Evolutionary conservation across 2,888 invertebrate genomes (phyloP), one percentile per base, ranked within the genome.

Genomic region (Drosophila lacicola): DNA sequence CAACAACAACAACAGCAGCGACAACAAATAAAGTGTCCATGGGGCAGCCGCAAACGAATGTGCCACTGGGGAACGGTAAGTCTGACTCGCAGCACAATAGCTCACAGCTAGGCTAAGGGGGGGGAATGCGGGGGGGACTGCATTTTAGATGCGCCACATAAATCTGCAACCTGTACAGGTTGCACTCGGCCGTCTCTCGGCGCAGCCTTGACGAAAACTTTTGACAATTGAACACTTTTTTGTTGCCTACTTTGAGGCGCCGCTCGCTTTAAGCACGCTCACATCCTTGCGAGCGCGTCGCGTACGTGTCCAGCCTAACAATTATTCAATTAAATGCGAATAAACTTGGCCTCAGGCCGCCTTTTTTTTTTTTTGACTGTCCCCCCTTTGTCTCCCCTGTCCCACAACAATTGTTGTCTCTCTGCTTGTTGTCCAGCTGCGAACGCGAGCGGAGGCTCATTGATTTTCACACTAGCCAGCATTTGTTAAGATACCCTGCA

Each of bases 61-160:
- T 90, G 89, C 92, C 92, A 82, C 92, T 91, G 80, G 92, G 92
- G 92, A 92, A 81, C 88, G 92, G 92, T 92, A 91, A 92, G 92
- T 92, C 89, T 82, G 74, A 76, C 36, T 25, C 29, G 13, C 13
- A 68, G 63, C 70, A 74, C 70, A 74, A 73, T 53, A 83, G 76
- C 66, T 49, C 34, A 60, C 36, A 36, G 10, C 1, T 13, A 4
- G 36, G 4, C 8, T 6, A 8, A 9, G 3, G 41, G 6, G 41
- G 6, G 37, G 2, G 51, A 1, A 0, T 4, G 4, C 1, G 1
- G 4, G 8, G 33, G 4, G 36, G n/a, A 2, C 67, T 70, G 68
- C 64, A 81, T 76, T 72, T 75, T 25, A 56, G 66, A 84, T 84
- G 82, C 60, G 49, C 17, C 46, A 66, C 82, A 83, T 85, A 82